Percentiles rank a stretch among this genome's conserved stretches.
phyloP scores from a whole-genome alignment of 2,888 invertebrate species.

The Rhingia campestris region DNA sequence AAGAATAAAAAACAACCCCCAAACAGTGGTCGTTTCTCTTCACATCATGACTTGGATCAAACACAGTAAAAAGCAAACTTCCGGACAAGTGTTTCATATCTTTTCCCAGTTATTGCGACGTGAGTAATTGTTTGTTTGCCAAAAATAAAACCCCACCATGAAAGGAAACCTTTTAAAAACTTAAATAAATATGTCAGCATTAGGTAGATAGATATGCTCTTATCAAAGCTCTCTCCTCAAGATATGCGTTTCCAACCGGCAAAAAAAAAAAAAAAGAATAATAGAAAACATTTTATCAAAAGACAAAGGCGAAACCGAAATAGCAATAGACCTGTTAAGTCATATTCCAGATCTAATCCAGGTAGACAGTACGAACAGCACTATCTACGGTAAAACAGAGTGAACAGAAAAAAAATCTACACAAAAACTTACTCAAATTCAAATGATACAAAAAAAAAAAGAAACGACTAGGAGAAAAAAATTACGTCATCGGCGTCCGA shows the following conservation, averaged over 20 bases:
- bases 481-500: constrained; percentile 67
- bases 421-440: constrained; percentile 1
- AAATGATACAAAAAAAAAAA: background rate
- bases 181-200: background rate
- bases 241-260: constrained; percentile 40
- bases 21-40: constrained; percentile 1
- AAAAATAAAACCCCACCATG: background rate
- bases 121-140: constrained; percentile 28
- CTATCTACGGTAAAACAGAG: background rate
- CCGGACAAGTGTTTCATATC: constrained; percentile 14
- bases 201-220: background rate
- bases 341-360: background rate
- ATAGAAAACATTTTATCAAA: background rate
- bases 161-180: constrained; percentile 46
- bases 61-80: constrained; percentile 36
- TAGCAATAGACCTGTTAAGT: constrained; percentile 34
- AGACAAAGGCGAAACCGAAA: constrained; percentile 18
- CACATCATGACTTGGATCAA: constrained; percentile 19
- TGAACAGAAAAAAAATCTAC: constrained; percentile 12
- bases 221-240: constrained; percentile 37
- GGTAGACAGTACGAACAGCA: constrained; percentile 1
- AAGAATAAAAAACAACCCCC: constrained; percentile 20
- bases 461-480: constrained; percentile 24
- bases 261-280: constrained; percentile 11
- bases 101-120: background rate